Conservation (phyloP, 2,888 invertebrate species). For the Amitus sp. region DNA sequence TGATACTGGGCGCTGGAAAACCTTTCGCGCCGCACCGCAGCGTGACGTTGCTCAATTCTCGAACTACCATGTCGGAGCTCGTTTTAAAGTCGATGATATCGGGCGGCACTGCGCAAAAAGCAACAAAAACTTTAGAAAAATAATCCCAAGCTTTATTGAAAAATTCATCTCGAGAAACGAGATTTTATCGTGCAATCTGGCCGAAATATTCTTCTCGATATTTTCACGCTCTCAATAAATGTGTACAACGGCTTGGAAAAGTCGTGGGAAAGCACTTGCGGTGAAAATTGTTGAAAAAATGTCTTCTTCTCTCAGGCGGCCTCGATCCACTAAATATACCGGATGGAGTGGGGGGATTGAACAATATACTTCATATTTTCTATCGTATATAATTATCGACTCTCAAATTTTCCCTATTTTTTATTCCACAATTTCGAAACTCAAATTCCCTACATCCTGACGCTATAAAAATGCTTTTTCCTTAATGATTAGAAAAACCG, state of each 20-base stretch:
- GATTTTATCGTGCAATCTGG: not conserved
- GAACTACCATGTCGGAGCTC: constrained; percentile 79
- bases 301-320: no score
- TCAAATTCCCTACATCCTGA: no score
- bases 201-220: constrained; percentile 2
- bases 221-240: not conserved
- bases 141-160: not conserved
- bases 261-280: no score
- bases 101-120: constrained; percentile 73
- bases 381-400: no score
- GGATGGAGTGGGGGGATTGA: no score
- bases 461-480: no score
- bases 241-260: not conserved
- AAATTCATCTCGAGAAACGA: not conserved
- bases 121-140: not conserved
- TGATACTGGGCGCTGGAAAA: constrained; percentile 81
- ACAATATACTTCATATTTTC: no score
- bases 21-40: constrained; percentile 84
- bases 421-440: no score
- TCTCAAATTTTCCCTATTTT: no score
- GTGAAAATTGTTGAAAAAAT: no score
- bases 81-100: constrained; percentile 81
- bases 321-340: no score
- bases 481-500: no score
- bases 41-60: constrained; percentile 82